Conservation (phyloP, 2,797 vertebrate genomes). For the Sebastes hubbsi region DNA sequence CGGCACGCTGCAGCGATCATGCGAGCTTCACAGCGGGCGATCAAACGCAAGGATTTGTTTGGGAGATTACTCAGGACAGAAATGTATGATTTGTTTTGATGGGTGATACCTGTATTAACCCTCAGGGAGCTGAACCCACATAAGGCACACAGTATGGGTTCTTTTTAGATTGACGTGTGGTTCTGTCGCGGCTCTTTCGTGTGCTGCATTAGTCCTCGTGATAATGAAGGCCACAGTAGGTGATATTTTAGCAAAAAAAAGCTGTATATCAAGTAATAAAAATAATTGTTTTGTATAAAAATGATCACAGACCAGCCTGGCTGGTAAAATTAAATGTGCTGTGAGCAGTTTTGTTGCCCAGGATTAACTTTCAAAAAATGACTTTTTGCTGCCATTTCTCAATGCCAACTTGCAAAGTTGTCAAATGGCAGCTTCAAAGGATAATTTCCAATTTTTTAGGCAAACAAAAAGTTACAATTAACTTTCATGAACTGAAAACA, state of each 20-base stretch:
- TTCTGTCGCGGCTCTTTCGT: background rate
- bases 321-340: background rate
- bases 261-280: background rate
- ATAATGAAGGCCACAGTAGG: background rate
- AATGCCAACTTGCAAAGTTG: background rate
- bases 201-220: background rate
- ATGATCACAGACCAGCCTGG: background rate
- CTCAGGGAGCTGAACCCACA: background rate
- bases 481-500: too few relatives aligned
- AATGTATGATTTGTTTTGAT: constrained; percentile 7
- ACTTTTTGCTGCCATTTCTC: background rate
- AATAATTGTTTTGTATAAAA: background rate
- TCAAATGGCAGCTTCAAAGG: background rate
- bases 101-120: constrained; percentile 2
- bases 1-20: background rate
- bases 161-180: background rate
- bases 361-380: background rate
- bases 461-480: too few relatives aligned
- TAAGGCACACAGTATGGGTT: background rate
- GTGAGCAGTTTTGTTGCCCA: background rate
- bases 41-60: background rate
- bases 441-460: background rate
- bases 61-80: background rate
- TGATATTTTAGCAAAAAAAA: background rate
- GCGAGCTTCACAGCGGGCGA: constrained; percentile 4